A percentile compares a stretch with the other conserved stretches of the same genome.
phyloP scores from a whole-genome alignment of 2,888 invertebrate species.

The Folsomia manolachei region DNA sequence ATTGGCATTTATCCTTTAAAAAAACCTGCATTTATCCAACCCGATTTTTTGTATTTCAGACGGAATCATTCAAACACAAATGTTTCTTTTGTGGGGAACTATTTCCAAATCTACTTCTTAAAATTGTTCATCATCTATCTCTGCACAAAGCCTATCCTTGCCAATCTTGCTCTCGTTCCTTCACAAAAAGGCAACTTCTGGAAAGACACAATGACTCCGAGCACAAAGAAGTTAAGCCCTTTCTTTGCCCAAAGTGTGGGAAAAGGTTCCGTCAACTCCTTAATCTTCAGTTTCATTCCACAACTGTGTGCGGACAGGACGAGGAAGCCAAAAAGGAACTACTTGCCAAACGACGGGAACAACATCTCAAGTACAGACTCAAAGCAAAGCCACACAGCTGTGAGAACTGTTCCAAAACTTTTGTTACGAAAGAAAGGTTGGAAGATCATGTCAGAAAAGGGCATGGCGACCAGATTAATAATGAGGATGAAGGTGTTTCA shows the following conservation, averaged over 20 bases:
- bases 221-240: not conserved
- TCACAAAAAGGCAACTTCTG: not conserved
- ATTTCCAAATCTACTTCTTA: not conserved
- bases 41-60: not conserved
- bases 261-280: not conserved
- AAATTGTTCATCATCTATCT: not conserved
- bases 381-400: too few species aligned
- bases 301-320: not conserved
- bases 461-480: too few species aligned
- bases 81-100: not conserved
- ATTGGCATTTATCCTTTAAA: not conserved
- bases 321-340: not conserved
- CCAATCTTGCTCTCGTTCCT: not conserved
- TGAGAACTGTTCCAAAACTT: too few species aligned
- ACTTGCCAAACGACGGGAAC: not conserved
- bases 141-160: not conserved
- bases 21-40: not conserved
- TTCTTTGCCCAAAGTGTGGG: not conserved
- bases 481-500: too few species aligned
- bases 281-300: not conserved
- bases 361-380: too few species aligned
- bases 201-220: not conserved
- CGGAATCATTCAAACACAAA: not conserved
- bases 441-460: too few species aligned
- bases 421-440: too few species aligned